Evolutionary conservation across 1,140 invertebrate species (phyloP).

Genomic region (Trichonephila inaurata): DNA sequence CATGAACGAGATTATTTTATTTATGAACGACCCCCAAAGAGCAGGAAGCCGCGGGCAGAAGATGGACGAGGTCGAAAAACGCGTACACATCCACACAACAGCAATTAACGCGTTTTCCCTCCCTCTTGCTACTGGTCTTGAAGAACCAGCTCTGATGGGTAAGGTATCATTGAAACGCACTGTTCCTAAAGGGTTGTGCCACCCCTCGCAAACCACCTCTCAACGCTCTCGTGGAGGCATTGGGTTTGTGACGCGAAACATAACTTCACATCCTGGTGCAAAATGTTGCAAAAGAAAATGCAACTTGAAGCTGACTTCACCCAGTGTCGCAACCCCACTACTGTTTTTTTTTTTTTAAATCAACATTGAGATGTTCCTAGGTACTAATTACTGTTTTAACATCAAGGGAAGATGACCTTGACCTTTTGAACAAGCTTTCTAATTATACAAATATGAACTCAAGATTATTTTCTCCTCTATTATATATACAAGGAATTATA

Average conservation of each 20-base stretch:
- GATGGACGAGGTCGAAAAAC: conserved; percentile 57
- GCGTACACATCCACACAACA: conserved; percentile 14
- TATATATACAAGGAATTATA: too few relatives aligned
- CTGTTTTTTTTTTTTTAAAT: too few relatives aligned
- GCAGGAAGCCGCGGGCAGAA: neutral
- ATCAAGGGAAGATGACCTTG: too few relatives aligned
- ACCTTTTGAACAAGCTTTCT: too few relatives aligned
- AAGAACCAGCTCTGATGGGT: conserved; percentile 39
- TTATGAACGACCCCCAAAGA: neutral
- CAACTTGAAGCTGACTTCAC: too few relatives aligned
- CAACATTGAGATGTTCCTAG: too few relatives aligned
- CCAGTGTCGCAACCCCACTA: too few relatives aligned
- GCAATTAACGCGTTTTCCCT: conserved; percentile 51
- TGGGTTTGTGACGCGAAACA: neutral
- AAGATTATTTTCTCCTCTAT: too few relatives aligned
- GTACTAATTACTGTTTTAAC: too few relatives aligned
- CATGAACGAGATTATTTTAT: neutral
- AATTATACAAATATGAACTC: too few relatives aligned
- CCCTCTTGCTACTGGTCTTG: conserved; percentile 55
- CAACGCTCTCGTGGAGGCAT: neutral
- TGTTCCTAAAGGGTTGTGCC: conserved; percentile 9
- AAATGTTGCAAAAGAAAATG: neutral
- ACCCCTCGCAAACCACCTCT: neutral
- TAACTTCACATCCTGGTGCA: neutral
- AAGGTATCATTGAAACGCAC: conserved; percentile 9